Percentiles rank a stretch among this genome's conserved stretches.
Evolutionary conservation across 2,797 vertebrate species (phyloP).

Genomic region (Myotis daubentonii): DNA sequence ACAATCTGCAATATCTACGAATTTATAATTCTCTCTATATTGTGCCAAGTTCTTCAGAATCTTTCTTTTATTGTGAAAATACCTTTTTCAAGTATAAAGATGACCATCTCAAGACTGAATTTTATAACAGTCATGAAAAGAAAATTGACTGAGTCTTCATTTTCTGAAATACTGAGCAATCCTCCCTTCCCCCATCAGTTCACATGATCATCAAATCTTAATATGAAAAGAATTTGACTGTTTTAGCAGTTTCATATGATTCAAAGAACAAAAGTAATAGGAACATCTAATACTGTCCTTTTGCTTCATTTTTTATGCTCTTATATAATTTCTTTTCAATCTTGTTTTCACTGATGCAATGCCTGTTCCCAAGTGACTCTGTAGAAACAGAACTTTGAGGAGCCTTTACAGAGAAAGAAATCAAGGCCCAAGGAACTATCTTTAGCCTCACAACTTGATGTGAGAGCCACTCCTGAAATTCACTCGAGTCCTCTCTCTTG

Average conservation of each 20-base stretch:
- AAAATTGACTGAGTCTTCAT: constrained; percentile 26
- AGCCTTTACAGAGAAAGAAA: neutral
- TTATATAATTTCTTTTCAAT: neutral
- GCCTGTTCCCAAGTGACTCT: neutral
- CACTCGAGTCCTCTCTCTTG: neutral
- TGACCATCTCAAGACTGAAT: neutral
- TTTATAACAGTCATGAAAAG: constrained; percentile 7
- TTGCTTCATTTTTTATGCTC: constrained; percentile 6
- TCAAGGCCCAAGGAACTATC: neutral
- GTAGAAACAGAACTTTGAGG: constrained; percentile 24
- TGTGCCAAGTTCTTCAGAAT: constrained; percentile 49
- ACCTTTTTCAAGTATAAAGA: constrained; percentile 41
- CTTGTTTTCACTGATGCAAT: neutral
- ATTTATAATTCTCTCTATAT: constrained; percentile 31
- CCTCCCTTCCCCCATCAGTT: neutral
- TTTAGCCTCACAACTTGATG: neutral
- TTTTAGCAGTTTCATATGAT: neutral
- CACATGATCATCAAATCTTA: constrained; percentile 34
- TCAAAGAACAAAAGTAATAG: constrained; percentile 25
- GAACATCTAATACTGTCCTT: neutral
- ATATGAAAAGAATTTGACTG: neutral
- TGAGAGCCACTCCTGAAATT: neutral
- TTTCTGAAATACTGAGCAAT: constrained; percentile 32
- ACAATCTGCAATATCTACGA: constrained; percentile 33
- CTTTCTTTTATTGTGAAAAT: constrained; percentile 34